Evolutionary conservation across 2,888 invertebrate genomes (phyloP).

Genomic region (Tetropium fuscum): DNA sequence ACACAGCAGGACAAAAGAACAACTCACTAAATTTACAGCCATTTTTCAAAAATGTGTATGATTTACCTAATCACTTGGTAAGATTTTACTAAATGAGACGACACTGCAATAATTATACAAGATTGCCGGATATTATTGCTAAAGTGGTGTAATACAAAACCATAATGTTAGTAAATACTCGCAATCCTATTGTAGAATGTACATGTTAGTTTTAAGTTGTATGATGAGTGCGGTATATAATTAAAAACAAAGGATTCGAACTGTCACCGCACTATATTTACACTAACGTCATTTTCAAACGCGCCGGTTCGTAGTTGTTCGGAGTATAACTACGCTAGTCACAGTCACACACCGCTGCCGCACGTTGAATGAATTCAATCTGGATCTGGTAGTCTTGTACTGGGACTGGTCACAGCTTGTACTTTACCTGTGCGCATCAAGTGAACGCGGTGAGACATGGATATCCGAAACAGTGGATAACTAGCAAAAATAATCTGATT

Average conservation of each 20-base stretch:
- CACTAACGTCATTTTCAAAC: slow-evolving; percentile 21
- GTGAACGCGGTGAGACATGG: background rate
- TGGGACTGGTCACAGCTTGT: background rate
- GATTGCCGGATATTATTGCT: no score
- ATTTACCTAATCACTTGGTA: slow-evolving; percentile 12
- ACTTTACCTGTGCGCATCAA: slow-evolving; percentile 22
- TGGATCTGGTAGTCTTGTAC: background rate
- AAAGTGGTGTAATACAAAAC: slow-evolving; percentile 23
- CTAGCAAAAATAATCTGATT: background rate
- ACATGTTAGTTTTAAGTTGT: background rate
- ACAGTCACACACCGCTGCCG: background rate
- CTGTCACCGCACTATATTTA: slow-evolving; percentile 26
- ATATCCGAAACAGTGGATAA: no score
- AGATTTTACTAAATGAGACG: slow-evolving; percentile 19
- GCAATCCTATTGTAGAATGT: background rate
- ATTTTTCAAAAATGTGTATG: slow-evolving; percentile 16
- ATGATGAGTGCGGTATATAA: background rate
- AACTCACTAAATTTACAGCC: slow-evolving; percentile 19
- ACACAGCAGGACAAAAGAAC: slow-evolving; percentile 22
- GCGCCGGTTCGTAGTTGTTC: slow-evolving; percentile 15
- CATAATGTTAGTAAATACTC: slow-evolving; percentile 16
- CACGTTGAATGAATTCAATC: slow-evolving; percentile 18
- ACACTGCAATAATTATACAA: slow-evolving; percentile 22
- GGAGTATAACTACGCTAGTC: background rate
- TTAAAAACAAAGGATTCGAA: slow-evolving; percentile 21